phyloP scores from a whole-genome alignment of 1,140 invertebrate species.

The Drosophila auraria region DNA sequence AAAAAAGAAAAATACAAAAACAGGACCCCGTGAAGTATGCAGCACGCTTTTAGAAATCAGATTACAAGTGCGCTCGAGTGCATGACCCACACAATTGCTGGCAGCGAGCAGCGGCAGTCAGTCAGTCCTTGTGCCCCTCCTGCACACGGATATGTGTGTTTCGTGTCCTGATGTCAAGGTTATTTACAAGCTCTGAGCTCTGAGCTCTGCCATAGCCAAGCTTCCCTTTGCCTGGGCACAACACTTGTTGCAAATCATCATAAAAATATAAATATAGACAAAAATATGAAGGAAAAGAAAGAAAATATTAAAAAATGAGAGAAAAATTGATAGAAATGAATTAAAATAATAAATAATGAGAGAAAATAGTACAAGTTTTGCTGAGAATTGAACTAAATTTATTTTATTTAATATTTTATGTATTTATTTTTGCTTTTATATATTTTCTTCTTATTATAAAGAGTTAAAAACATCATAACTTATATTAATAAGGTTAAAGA shows the following conservation, averaged over 20 bases:
- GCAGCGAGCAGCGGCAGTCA: neutral
- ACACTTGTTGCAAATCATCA: constrained; percentile 58
- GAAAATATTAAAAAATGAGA: neutral
- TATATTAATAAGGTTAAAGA: too few species aligned
- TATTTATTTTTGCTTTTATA: too few species aligned
- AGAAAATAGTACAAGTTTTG: too few species aligned
- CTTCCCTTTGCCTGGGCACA: neutral
- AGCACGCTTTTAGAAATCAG: constrained; percentile 75
- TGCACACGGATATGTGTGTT: constrained; percentile 4
- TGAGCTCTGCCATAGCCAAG: neutral
- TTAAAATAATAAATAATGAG: neutral
- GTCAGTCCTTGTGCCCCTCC: constrained; percentile 27
- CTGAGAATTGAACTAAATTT: too few species aligned
- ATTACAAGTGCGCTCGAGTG: constrained; percentile 74
- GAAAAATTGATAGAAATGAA: neutral
- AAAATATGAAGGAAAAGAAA: neutral
- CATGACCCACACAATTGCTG: constrained; percentile 62
- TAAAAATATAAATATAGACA: too few species aligned
- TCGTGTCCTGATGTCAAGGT: constrained; percentile 67
- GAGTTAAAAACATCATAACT: too few species aligned
- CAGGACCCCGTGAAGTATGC: constrained; percentile 64
- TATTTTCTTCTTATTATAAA: too few species aligned
- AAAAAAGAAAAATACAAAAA: constrained; percentile 13
- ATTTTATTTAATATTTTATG: too few species aligned
- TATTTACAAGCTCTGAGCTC: constrained; percentile 63